Evolutionary conservation across 30 jellyfish, hydroid and myxozoan species (phyloP), one percentile per base, ranked within the genome.

Genomic region (Rhopilema esculentum): DNA sequence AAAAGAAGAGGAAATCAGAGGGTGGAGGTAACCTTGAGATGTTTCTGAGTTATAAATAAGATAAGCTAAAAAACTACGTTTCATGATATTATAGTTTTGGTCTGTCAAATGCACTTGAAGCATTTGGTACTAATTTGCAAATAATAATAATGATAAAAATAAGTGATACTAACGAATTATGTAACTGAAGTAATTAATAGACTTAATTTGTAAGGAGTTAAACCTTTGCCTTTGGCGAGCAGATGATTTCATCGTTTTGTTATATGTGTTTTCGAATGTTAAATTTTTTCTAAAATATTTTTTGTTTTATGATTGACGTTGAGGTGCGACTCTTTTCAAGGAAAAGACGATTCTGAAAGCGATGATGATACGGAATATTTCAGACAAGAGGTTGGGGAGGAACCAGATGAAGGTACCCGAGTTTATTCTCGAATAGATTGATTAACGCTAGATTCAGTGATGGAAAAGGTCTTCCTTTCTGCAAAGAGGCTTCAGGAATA

Each of bases 351-450:
- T 16, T 64, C 27, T 21, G 96, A 68, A 78, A 88, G 87, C 50
- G 97, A 84, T 74, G 98, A 92, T 72, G 98, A 92, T 61, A 76
- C 87, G 24, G 98, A 88, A 40, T 92, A 92, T 76, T 92, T 80
- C 71, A 71, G 96, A 50, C 94, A 92, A 86, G 98, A 92, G 87
- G 96, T 92, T 16, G 98, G 98, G 16, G 98, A 92, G 70, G 98
- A 86, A 18, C 98, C 98, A 0, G 96, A 86, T 51, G 97, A 89
- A 76, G 97, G 97, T 89, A 49, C 27, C n/a, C n/a, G n/a, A n/a
- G n/a, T n/a, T n/a, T 49, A 33, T 18, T 28, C 19, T 0, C 12
- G 25, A n/a, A 0, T 22, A 19, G 16, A 66, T 15, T 9, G 24
- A 9, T 19, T n/a, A n/a, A n/a, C n/a, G n/a, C n/a, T n/a, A n/a